Conservation (phyloP, 2,113 vertebrate species). For the Myiopsitta monachus region DNA sequence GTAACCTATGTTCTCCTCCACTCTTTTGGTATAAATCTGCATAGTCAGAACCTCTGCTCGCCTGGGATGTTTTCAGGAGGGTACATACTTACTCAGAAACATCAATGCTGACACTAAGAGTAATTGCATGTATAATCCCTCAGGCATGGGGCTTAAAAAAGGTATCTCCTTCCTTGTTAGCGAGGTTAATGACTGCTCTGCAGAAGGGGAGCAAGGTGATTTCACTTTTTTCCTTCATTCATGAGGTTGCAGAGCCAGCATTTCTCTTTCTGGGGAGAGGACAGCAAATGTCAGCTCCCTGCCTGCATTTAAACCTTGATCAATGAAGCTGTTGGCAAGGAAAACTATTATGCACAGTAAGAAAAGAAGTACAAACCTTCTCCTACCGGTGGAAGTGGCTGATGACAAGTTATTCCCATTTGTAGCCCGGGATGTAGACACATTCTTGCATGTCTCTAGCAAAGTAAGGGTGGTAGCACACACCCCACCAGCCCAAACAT, state of each 20-base stretch:
- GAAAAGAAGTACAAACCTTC: neutral
- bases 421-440: neutral
- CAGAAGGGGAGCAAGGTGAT: neutral
- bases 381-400: neutral
- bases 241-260: neutral
- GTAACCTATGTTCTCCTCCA: neutral
- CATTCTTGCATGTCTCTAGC: neutral
- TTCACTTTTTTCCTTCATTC: neutral
- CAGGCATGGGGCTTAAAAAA: neutral
- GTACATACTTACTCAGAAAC: neutral
- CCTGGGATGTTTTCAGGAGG: neutral
- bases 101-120: neutral
- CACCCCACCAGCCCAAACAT: neutral
- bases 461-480: neutral
- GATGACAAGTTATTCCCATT: neutral
- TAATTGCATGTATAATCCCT: neutral
- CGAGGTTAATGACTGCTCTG: neutral
- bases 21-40: neutral
- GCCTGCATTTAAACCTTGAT: neutral
- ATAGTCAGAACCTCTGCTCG: neutral
- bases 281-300: neutral
- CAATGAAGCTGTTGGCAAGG: neutral
- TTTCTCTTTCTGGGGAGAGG: neutral
- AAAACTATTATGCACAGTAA: neutral
- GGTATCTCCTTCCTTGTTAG: neutral